phyloP scores from a whole-genome alignment of 2,113 vertebrate genomes.

The Poecilia latipinna region DNA sequence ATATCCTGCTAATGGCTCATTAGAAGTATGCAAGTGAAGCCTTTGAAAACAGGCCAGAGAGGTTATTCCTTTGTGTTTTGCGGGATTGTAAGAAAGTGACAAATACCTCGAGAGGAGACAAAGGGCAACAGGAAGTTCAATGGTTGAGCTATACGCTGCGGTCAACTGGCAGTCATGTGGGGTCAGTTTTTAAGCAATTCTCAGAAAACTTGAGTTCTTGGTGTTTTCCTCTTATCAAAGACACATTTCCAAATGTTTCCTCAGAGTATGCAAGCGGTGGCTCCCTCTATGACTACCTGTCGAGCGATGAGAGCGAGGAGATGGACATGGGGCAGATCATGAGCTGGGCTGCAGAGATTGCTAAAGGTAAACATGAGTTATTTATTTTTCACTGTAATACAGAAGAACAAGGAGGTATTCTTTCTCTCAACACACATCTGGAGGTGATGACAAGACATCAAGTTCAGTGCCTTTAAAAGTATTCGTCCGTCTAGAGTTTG shows the following conservation, averaged over 20 bases:
- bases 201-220: constrained; percentile 5
- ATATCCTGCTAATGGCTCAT: constrained; percentile 4
- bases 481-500: neutral
- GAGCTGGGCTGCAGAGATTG: constrained; percentile 96
- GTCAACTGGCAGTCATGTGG: neutral
- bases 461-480: neutral
- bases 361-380: constrained; percentile 86
- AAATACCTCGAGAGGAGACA: constrained; percentile 4
- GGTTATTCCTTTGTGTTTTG: constrained; percentile 10
- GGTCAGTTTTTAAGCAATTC: constrained; percentile 16
- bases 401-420: neutral
- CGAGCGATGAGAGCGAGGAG: constrained; percentile 92
- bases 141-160: neutral
- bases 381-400: neutral
- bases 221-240: neutral
- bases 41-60: constrained; percentile 21
- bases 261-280: constrained; percentile 94
- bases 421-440: neutral
- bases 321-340: constrained; percentile 98
- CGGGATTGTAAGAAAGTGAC: constrained; percentile 8
- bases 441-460: neutral
- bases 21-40: constrained; percentile 1
- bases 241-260: constrained; percentile 26
- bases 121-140: neutral
- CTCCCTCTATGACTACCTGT: constrained; percentile 95